These are phyloP conservation scores for Phortica okadai DNA, from an alignment of 2,888 invertebrate species.

Conservation along the genomic window DNA sequence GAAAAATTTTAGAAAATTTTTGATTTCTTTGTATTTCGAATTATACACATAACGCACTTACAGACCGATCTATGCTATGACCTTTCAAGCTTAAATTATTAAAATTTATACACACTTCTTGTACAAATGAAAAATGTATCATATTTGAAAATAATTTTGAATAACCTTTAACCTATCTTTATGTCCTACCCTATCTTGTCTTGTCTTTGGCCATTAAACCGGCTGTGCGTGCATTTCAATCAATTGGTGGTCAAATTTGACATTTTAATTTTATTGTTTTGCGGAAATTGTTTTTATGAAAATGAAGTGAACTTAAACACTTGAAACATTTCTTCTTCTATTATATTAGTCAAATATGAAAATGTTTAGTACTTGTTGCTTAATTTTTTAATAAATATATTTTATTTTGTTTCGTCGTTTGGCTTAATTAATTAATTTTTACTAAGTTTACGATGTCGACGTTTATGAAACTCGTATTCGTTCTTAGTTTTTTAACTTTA, in stretches of 20 bases:
- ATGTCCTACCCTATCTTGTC: too few relatives aligned
- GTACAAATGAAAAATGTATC: too few relatives aligned
- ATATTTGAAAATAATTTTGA: too few relatives aligned
- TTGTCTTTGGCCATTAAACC: too few relatives aligned
- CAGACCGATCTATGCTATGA: too few relatives aligned
- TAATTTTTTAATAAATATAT: background rate
- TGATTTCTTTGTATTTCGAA: too few relatives aligned
- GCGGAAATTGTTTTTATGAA: background rate
- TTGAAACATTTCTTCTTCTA: background rate
- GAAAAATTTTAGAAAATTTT: too few relatives aligned
- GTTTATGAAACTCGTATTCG: slow-evolving; percentile 4
- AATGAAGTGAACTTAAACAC: background rate
- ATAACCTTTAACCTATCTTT: too few relatives aligned
- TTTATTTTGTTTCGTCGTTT: background rate
- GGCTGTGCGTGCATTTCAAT: slow-evolving; percentile 2
- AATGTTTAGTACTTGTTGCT: background rate
- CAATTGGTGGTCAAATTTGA: slow-evolving; percentile 4
- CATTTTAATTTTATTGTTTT: background rate
- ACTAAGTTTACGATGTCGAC: slow-evolving; percentile 3
- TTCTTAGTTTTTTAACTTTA: background rate
- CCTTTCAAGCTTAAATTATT: too few relatives aligned
- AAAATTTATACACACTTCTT: too few relatives aligned
- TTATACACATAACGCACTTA: too few relatives aligned
- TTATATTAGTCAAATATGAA: background rate
- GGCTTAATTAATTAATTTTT: background rate